A percentile compares a stretch with the other conserved stretches of the same genome.
phyloP scores from a whole-genome alignment of 2,888 invertebrate genomes.

The Mythimna pallens region DNA sequence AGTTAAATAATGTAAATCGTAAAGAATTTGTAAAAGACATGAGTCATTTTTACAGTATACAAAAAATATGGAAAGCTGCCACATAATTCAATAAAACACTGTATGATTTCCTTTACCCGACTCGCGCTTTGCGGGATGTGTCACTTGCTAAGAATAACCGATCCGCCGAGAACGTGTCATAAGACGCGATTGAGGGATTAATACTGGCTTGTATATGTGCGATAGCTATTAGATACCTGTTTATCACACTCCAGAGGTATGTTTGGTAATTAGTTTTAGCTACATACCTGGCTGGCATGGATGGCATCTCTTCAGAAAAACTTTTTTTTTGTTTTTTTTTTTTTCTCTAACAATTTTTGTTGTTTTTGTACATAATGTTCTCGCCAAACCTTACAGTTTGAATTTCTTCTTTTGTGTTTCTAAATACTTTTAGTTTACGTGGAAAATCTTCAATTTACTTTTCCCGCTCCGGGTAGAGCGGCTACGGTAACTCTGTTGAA shows the following conservation, averaged over 20 bases:
- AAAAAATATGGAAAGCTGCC: not conserved
- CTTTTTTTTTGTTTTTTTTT: no score
- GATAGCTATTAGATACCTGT: constrained; percentile 15
- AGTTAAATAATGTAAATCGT: not conserved
- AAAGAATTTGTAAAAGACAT: not conserved
- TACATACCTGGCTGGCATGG: not conserved
- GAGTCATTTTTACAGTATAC: not conserved
- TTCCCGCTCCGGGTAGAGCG: no score
- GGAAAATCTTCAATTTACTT: no score
- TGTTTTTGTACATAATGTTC: no score
- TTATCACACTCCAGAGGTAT: not conserved
- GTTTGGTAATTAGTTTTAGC: not conserved
- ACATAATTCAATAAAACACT: not conserved
- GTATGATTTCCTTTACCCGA: constrained; percentile 15
- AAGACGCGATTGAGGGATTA: constrained; percentile 22
- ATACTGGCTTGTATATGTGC: not conserved
- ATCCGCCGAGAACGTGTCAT: constrained; percentile 15
- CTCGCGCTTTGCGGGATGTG: constrained; percentile 11
- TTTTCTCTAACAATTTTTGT: no score
- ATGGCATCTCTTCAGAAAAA: no score
- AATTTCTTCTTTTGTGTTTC: no score
- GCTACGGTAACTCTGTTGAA: no score
- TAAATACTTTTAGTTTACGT: no score
- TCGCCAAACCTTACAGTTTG: no score
- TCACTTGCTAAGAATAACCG: constrained; percentile 34